Evolutionary conservation across 1,140 invertebrate genomes (phyloP).

Genomic region (Apocrypta bakeri): DNA sequence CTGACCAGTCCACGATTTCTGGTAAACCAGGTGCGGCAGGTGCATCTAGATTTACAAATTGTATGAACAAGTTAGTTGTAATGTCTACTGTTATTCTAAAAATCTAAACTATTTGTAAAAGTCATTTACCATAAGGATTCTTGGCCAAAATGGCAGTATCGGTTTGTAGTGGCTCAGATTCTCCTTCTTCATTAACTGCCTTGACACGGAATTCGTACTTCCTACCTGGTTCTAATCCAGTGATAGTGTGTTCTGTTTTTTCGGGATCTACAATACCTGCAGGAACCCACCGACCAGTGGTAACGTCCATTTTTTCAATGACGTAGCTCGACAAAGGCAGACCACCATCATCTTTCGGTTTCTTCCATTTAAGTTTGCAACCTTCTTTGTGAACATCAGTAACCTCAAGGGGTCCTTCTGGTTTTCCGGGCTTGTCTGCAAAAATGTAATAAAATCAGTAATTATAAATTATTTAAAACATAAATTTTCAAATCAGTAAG

Average conservation of each 20-base stretch:
- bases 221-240: conserved; percentile 91
- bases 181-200: conserved; percentile 96
- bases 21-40: conserved; percentile 93
- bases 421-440: conserved; percentile 93
- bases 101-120: conserved; percentile 7
- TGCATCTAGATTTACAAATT: conserved; percentile 76
- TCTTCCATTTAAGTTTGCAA: conserved; percentile 96
- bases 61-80: background rate
- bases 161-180: conserved; percentile 93
- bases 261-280: conserved; percentile 91
- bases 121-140: conserved; percentile 89
- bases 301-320: conserved; percentile 93
- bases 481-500: conserved; percentile 15
- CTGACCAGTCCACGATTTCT: conserved; percentile 94
- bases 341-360: conserved; percentile 96
- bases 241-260: conserved; percentile 89
- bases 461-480: conserved; percentile 4
- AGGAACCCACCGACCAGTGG: conserved; percentile 91
- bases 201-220: conserved; percentile 97
- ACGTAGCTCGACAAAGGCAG: conserved; percentile 92
- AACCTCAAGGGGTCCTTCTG: conserved; percentile 95
- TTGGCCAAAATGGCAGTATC: conserved; percentile 92
- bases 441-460: conserved; percentile 46
- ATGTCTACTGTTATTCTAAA: background rate
- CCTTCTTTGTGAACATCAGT: conserved; percentile 95